phyloP scores from a whole-genome alignment of 2,888 invertebrate species.

The Drosophila paramelanica region DNA sequence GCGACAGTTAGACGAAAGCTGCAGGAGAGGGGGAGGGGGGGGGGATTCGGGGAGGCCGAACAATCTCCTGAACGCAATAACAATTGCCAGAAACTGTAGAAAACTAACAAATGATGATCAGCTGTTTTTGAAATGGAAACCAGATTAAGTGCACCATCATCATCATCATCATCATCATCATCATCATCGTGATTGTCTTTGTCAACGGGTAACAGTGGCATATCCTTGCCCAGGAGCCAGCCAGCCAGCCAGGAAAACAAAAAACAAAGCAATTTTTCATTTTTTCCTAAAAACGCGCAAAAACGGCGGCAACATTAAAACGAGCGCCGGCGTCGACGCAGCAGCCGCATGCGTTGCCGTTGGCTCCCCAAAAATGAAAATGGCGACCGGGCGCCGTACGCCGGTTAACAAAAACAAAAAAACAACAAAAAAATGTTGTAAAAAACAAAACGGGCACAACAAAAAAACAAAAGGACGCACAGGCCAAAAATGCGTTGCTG shows the following conservation, averaged over 20 bases:
- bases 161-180: constrained; percentile 53
- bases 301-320: constrained; percentile 73
- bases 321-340: constrained; percentile 51
- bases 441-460: constrained; percentile 21
- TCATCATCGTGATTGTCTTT: constrained; percentile 43
- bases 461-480: constrained; percentile 52
- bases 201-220: constrained; percentile 31
- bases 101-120: constrained; percentile 44
- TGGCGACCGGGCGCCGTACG: constrained; percentile 57
- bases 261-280: constrained; percentile 80
- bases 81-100: background rate
- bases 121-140: constrained; percentile 67
- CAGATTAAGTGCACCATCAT: constrained; percentile 69
- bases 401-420: constrained; percentile 46
- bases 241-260: constrained; percentile 53
- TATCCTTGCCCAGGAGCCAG: constrained; percentile 35
- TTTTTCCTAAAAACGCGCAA: constrained; percentile 75
- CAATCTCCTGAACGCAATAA: background rate
- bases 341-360: constrained; percentile 26
- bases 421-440: constrained; percentile 12
- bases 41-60: background rate
- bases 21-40: constrained; percentile 4
- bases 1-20: constrained; percentile 60
- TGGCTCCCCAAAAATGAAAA: constrained; percentile 58
- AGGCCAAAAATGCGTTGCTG: constrained; percentile 78